Evolutionary conservation across 2,888 invertebrate genomes (phyloP), one percentile per base, ranked within the genome.

Genomic region (Apocheima hispidaria): DNA sequence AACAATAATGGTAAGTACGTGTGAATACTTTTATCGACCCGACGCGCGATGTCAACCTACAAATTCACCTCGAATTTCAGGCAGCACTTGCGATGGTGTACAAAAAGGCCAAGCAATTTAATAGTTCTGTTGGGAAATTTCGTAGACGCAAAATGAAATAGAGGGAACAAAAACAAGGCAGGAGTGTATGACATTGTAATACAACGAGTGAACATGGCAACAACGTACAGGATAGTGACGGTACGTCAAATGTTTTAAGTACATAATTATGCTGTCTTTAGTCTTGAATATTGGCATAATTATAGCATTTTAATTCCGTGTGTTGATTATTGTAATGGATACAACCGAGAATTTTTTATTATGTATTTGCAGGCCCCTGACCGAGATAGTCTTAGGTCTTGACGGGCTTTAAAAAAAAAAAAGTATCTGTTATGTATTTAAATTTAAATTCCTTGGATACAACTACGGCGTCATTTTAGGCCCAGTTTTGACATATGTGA

Each of bases 41-140:
- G n/a, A 18, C 26, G n/a, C 9, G 10, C 16, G 16, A 44, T 28
- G n/a, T 60, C 51, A n/a, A 60, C 56, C 63, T 61, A 65, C 57
- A 65, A 73, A 70, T 70, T 66, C 68, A 66, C 64, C 40, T 43
- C 18, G 60, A 56, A 38, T 65, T 66, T 66, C 46, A 44, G 61
- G 65, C 66, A 67, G 60, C 66, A 61, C 66, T 70, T 63, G 65
- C 63, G 70, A 69, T 64, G 66, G 65, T 64, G 65, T 16, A 51
- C 36, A 51, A 55, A 60, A 61, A 61, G 43, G 28, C 40, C 61
- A 52, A 74, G 72, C 72, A 69, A 70, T 77, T 72, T 72, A 72
- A 77, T 74, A 73, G 72, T 76, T 67, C 75, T 64, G 66, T 64
- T 57, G 78, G 76, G 75, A 77, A 77, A 77, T 73, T 61, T 56